Percentiles rank a stretch among this genome's conserved stretches.
Conservation (phyloP, 2,888 invertebrate genomes). For the Acronicta leporina region DNA sequence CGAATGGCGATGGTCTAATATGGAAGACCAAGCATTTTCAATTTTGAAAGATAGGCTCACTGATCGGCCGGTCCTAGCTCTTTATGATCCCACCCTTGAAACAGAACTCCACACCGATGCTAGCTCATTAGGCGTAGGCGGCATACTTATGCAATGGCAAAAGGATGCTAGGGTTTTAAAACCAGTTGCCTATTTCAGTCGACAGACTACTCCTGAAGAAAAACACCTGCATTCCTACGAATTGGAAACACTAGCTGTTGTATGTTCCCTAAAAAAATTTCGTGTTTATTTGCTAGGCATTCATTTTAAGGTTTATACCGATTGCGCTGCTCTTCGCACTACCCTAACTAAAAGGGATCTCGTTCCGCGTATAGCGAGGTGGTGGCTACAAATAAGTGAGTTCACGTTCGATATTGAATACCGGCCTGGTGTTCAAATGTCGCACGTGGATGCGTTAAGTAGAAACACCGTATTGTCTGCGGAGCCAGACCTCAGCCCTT, state of each 20-base stretch:
- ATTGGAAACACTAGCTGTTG: slow-evolving; percentile 6
- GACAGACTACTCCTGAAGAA: slow-evolving; percentile 4
- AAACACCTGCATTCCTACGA: slow-evolving; percentile 9
- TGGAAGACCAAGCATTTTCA: no score
- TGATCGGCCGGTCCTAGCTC: no score
- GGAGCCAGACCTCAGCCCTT: not conserved
- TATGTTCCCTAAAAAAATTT: slow-evolving; percentile 12
- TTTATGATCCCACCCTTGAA: no score
- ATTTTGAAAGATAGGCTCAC: no score
- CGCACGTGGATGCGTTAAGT: slow-evolving; percentile 11
- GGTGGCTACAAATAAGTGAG: slow-evolving; percentile 10
- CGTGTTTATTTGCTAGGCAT: slow-evolving; percentile 4
- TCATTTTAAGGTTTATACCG: slow-evolving; percentile 1
- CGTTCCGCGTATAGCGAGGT: slow-evolving; percentile 9
- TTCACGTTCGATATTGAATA: slow-evolving; percentile 10
- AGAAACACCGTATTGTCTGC: not conserved
- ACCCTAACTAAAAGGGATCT: slow-evolving; percentile 9
- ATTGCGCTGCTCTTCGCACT: slow-evolving; percentile 5
- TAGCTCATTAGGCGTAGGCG: not conserved
- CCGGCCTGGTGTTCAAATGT: slow-evolving; percentile 4
- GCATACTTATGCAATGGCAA: slow-evolving; percentile 6
- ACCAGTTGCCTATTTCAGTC: slow-evolving; percentile 7
- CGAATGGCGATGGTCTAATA: no score
- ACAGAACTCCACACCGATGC: no score
- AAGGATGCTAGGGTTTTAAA: not conserved